Evolutionary conservation across 2,113 vertebrate species (phyloP).

Genomic region (Nyctereutes procyonoides): DNA sequence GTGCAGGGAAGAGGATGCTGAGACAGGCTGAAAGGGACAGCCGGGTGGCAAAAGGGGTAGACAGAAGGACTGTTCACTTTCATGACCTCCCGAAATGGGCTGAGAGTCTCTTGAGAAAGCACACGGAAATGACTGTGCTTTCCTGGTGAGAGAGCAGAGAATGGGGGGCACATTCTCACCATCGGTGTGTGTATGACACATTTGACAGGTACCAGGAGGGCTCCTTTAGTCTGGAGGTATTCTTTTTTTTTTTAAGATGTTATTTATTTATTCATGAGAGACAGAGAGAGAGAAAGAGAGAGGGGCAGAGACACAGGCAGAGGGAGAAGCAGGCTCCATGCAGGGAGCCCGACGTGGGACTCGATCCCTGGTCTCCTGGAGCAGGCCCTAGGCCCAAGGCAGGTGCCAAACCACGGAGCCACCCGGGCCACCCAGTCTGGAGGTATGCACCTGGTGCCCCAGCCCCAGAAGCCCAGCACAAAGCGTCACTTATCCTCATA

Average conservation of each 20-base stretch:
- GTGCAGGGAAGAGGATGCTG: not conserved
- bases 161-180: not conserved
- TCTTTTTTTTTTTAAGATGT: too few relatives aligned
- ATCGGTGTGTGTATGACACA: not conserved
- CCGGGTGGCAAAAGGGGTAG: not conserved
- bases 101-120: not conserved
- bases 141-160: not conserved
- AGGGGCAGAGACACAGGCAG: too few relatives aligned
- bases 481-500: not conserved
- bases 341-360: too few relatives aligned
- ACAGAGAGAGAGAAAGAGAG: too few relatives aligned
- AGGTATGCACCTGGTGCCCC: not conserved
- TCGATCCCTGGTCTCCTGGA: too few relatives aligned
- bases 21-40: not conserved
- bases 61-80: not conserved
- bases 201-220: not conserved
- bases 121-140: not conserved
- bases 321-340: too few relatives aligned
- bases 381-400: too few relatives aligned
- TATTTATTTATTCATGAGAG: too few relatives aligned
- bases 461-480: not conserved
- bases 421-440: too few relatives aligned
- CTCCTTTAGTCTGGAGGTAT: not conserved
- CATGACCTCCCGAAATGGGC: not conserved
- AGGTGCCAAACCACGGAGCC: too few relatives aligned